Evolutionary conservation across 2,888 invertebrate species (phyloP).

Genomic region (Papilio protenor): DNA sequence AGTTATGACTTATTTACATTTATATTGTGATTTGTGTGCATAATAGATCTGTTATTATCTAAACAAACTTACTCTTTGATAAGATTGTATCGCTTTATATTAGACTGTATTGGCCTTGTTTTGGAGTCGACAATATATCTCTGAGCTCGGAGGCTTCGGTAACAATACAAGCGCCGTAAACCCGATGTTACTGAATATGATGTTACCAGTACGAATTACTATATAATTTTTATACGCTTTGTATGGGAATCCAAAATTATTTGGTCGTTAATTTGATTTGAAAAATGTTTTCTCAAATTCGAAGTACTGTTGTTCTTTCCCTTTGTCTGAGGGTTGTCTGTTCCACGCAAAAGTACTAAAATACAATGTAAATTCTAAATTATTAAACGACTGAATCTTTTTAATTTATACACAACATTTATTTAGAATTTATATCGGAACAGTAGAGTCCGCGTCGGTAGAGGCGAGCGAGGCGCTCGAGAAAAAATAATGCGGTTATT

Average conservation of each 20-base stretch:
- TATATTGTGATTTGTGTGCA: neutral
- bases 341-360: neutral
- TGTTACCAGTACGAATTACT: neutral
- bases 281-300: no score
- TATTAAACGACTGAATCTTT: neutral
- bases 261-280: neutral
- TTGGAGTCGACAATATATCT: neutral
- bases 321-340: neutral
- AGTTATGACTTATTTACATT: neutral
- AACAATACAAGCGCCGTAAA: constrained; percentile 1
- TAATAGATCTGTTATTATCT: neutral
- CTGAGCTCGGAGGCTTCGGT: neutral
- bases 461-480: constrained; percentile 3
- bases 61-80: neutral
- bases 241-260: neutral
- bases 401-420: constrained; percentile 8
- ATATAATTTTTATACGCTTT: neutral
- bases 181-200: neutral
- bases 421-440: neutral
- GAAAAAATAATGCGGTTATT: constrained; percentile 42
- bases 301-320: neutral
- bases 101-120: neutral
- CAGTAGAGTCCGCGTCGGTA: neutral
- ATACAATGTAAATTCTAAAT: neutral
- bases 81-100: neutral